Evolutionary conservation across 1,140 invertebrate genomes (phyloP), one percentile per base, ranked within the genome.

Genomic region (Mamestra configurata): DNA sequence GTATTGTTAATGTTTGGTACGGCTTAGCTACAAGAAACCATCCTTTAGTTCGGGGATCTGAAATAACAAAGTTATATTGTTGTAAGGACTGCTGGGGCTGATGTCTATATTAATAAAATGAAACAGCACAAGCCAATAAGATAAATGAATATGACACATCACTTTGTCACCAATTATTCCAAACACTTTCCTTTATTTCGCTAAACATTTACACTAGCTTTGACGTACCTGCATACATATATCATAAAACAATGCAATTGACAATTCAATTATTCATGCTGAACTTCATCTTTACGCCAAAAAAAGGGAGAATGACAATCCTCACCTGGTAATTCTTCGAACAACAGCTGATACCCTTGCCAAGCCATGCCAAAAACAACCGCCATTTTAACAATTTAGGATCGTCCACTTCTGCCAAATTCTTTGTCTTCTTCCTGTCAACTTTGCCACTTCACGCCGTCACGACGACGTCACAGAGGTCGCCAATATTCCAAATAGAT

Each of bases 11-110:
- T 0, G 76, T 80, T 78, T 90, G 84, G 51, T 88, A 87, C 0
- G 93, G 93, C 46, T 90, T 91, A 0, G 84, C 87, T 8, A 87
- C 78, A 6, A 94, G 59, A 11, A 82, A 79, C 84, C 87, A 91
- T 11, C 77, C 37, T 78, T 91, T 90, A 10, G 89, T 91, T 71
- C 91, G 85, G 1, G 83, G 88, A 89, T 94, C 93, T 94, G 87
- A 79, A 92, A 90, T 43, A 70, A 71, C 3, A 35, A 18, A 31
- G 3, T 4, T 49, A n/a, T n/a, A n/a, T n/a, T n/a, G n/a, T n/a
- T n/a, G n/a, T n/a, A n/a, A n/a, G n/a, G n/a, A n/a, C n/a, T n/a
- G n/a, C n/a, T n/a, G n/a, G n/a, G n/a, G n/a, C n/a, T n/a, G n/a
- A n/a, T n/a, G n/a, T n/a, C n/a, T n/a, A n/a, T n/a, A n/a, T n/a